phyloP scores from a whole-genome alignment of 2,113 vertebrate species.

The Cyprinodon variegatus region DNA sequence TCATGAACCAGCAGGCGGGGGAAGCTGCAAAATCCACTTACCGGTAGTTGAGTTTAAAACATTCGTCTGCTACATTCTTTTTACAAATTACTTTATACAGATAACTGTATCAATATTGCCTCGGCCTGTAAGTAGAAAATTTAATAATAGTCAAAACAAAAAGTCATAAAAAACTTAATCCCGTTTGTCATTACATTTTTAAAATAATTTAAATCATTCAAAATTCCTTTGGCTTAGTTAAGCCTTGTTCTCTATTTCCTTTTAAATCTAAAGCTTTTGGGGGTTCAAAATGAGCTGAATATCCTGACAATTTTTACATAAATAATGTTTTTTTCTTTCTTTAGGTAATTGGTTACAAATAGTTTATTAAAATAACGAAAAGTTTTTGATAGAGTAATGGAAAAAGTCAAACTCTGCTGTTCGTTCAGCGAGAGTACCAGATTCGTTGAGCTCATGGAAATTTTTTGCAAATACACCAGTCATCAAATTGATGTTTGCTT shows the following conservation, averaged over 20 bases:
- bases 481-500: background rate
- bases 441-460: background rate
- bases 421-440: background rate
- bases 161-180: too few species aligned
- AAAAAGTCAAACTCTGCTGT: background rate
- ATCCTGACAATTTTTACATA: background rate
- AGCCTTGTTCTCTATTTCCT: background rate
- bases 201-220: background rate
- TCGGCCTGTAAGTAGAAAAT: too few species aligned
- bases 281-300: background rate
- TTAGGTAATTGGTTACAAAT: background rate
- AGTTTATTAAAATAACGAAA: background rate
- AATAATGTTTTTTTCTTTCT: background rate
- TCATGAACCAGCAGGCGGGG: too few species aligned
- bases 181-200: too few species aligned
- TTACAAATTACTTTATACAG: too few species aligned
- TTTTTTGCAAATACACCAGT: constrained; percentile 1
- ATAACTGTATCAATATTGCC: too few species aligned
- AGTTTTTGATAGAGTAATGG: background rate
- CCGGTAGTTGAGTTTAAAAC: too few species aligned
- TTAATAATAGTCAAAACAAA: too few species aligned
- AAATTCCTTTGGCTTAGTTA: background rate
- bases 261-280: background rate
- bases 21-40: too few species aligned
- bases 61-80: too few species aligned